Base-by-base conservation (phyloP, 2,888 invertebrate genomes). In the Abrostola triplasia region DNA sequence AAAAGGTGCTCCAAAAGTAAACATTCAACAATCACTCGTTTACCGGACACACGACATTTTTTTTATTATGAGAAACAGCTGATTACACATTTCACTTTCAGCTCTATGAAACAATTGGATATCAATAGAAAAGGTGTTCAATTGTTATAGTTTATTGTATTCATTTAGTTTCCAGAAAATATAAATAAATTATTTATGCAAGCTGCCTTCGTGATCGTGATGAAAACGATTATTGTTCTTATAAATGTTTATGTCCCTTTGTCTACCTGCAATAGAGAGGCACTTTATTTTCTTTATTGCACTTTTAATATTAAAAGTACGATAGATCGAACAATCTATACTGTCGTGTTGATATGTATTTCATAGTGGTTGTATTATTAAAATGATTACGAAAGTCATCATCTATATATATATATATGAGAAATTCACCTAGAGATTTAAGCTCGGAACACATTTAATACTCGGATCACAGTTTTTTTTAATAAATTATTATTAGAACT, bases 171-270 rank as follows among this genome's bases (percentile, higher is more conserved):
- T 58, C 52, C 36, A 67, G 75, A 76, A 77, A 64, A 60, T 67
- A 63, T 72, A 64, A 72, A 76, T 65, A 57, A 57, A 67, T 67
- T 36, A 64, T 68, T 47, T 51, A 64, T 53, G 56, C 54, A 59
- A 53, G 55, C 56, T 73, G 5, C 55, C 41, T 47, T 63, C 78
- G 65, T 64, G 72, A 67, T 67, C 42, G 50, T 59, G 59, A 60
- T 68, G 47, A 54, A 49, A 40, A 47, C 59, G 9, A 50, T 63
- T 59, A 64, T 59, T 42, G 55, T 62, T 38, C 54, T 61, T 57
- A 72, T 62, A 74, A 66, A 62, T 63, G 42, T 69, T 67, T 54
- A 76, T 75, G 47, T 36, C 42, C 61, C 40, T 78, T 78, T 78
- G 72, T 76, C 40, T 67, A 48, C n/a, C 41, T 52, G 60, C 55